A percentile compares a stretch with the other conserved stretches of the same genome.
These are phyloP conservation scores for Anthophora plumipes DNA, from an alignment of 2,888 invertebrate genomes.

Conservation along the genomic window DNA sequence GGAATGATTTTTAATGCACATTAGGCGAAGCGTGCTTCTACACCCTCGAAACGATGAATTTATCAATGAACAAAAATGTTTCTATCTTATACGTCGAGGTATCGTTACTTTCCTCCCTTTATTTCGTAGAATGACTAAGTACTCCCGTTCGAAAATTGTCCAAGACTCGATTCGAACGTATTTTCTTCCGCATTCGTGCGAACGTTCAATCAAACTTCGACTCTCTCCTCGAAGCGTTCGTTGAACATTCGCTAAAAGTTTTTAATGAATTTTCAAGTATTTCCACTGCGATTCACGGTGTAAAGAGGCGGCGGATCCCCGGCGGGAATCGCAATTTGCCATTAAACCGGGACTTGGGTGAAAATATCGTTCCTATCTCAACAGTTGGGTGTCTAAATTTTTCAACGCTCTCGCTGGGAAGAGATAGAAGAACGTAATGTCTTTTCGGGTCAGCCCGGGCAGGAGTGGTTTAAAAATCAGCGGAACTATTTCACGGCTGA, in stretches of 20 bases:
- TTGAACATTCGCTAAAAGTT: constrained; percentile 15
- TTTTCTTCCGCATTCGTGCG: constrained; percentile 2
- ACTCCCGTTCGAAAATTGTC: constrained; percentile 2
- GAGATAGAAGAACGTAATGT: constrained; percentile 20
- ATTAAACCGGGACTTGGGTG: constrained; percentile 24
- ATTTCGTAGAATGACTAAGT: neutral
- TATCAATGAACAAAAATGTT: neutral
- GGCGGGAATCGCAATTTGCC: constrained; percentile 33
- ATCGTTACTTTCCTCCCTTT: too few relatives aligned
- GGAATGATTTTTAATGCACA: constrained; percentile 28
- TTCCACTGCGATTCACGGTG: neutral
- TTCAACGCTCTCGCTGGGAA: constrained; percentile 10
- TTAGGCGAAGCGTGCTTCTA: neutral
- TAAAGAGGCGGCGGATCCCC: neutral
- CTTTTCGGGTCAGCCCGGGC: constrained; percentile 24
- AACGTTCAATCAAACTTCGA: constrained; percentile 24
- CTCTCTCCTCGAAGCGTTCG: neutral
- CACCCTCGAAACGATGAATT: neutral
- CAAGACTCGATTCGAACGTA: neutral
- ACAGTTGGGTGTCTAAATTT: constrained; percentile 27
- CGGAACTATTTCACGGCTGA: constrained; percentile 48
- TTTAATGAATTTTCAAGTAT: constrained; percentile 39
- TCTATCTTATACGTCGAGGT: too few relatives aligned
- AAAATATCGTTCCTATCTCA: constrained; percentile 29
- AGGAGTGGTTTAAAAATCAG: constrained; percentile 53